Conservation (phyloP, 1,140 invertebrate genomes). For the Eriocheir sinensis region DNA sequence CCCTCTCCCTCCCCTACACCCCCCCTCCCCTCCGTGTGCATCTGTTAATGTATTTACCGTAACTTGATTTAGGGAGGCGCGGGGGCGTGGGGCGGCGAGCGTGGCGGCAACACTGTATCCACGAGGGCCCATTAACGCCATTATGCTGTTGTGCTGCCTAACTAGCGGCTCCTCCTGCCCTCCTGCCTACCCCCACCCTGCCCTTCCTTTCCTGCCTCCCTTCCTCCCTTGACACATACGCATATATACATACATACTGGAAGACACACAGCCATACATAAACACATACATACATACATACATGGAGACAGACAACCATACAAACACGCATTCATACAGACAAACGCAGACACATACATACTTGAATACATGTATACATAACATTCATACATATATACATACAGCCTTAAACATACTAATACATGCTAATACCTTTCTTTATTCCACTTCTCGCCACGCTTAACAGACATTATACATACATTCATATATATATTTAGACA, state of each 20-base stretch:
- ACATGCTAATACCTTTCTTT: no score
- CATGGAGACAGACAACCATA: background rate
- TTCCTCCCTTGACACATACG: no score
- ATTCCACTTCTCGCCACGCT: no score
- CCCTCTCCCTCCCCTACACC: background rate
- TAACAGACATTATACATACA: no score
- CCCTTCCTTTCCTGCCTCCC: no score
- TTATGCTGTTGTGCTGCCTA: slow-evolving; percentile 5
- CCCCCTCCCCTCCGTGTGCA: background rate
- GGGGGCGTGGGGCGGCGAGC: background rate
- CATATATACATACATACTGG: background rate
- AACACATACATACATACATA: slow-evolving; percentile 13
- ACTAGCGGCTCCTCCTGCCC: background rate
- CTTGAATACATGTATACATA: no score
- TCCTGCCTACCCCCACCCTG: background rate
- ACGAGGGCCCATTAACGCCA: background rate
- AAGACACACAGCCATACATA: background rate
- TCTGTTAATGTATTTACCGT: slow-evolving; percentile 25
- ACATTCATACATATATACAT: no score
- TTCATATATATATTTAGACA: no score
- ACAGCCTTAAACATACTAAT: no score
- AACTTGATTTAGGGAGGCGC: background rate
- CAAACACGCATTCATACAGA: background rate
- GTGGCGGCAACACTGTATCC: background rate
- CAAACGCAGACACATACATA: no score